Evolutionary conservation across 2,888 invertebrate species (phyloP), one percentile per base, ranked within the genome.

Genomic region (Malthinus seriepunctatus): DNA sequence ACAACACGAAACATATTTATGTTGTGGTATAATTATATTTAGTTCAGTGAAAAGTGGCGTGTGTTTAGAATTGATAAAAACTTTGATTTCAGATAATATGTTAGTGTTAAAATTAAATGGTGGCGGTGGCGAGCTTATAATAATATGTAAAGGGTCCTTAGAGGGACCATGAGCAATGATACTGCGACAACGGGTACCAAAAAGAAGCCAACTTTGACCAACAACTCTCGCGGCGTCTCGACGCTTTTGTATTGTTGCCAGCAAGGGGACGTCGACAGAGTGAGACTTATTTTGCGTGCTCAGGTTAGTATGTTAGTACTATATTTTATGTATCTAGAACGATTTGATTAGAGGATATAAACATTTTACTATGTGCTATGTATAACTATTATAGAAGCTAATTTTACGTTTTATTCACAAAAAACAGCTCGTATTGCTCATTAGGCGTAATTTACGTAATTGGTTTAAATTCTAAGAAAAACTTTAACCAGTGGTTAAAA

Each of bases 191-290:
- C 60, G 60, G 56, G 39, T 38, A 52, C 60, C 48, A 51, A 57
- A 47, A 56, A 63, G 63, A 51, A 56, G 46, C 44, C 57, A 48
- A 48, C 49, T 48, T 54, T 48, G 51, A 50, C 38, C 51, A 54
- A 56, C 51, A 47, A 53, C 34, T 47, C 58, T 54, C 60, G 71
- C 45, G 74, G 93, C 72, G 91, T 93, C 78, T 90, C 93, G 65
- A 86, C 88, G 69, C 86, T 95, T 74, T 94, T 95, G 93, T 91
- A 93, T 81, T 93, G 93, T 71, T 93, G 93, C 76, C 94, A 94
- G 79, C 93, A 93, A 77, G 91, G 89, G 50, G 88, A 91, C 80
- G 88, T 90, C 76, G 84, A 86, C 65, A 84, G 87, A 67, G 91
- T 93, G 66, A 82, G 89, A 67, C 86, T 86, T 69, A 85, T 90